Conservation (phyloP, 2,113 vertebrate species). For the Pygoscelis adeliae region DNA sequence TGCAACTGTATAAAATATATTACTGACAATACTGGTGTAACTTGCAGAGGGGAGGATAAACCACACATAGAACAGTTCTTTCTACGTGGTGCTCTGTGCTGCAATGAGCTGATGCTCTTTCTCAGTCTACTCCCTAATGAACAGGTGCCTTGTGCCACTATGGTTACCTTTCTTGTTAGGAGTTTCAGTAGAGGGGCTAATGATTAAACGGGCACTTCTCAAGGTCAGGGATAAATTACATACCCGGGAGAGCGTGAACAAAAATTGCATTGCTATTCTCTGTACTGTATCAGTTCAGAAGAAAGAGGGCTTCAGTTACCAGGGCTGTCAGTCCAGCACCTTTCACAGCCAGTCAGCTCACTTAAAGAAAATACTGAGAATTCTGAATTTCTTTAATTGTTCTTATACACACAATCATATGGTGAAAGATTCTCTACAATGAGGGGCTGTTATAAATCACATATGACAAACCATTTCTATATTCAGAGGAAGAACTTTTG, state of each 20-base stretch:
- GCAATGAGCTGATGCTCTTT: neutral
- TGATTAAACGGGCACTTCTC: neutral
- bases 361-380: neutral
- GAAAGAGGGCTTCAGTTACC: neutral
- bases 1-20: neutral
- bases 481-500: neutral
- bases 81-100: neutral
- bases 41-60: neutral
- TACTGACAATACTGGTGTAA: neutral
- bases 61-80: neutral
- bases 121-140: neutral
- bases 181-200: neutral
- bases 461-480: neutral
- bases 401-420: neutral
- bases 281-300: neutral
- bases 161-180: slow-evolving; percentile 18
- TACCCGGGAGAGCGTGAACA: neutral
- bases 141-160: neutral
- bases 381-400: neutral
- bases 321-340: neutral
- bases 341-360: neutral
- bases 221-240: slow-evolving; percentile 22
- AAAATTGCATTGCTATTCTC: neutral
- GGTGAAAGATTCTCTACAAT: neutral
- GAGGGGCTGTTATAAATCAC: neutral